Base-by-base conservation (phyloP, 2,888 invertebrate genomes). In the Apocheima hispidaria region DNA sequence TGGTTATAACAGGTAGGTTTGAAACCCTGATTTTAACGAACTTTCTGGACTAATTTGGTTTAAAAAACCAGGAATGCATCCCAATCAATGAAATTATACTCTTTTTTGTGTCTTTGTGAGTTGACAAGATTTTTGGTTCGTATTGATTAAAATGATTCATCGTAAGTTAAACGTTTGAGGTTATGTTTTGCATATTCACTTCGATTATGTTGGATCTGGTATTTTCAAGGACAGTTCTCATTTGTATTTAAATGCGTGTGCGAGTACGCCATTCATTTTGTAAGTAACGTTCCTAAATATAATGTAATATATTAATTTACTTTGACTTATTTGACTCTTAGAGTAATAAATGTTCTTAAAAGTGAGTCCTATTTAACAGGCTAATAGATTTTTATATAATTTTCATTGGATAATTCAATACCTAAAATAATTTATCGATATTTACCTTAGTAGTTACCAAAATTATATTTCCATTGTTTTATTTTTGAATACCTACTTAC, bases 1-100 rank as follows among this genome's bases (percentile, higher is more conserved):
- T 91, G 81, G 88, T 83, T 74, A 79, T 91, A 86, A 81, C 92
- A 92, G 92, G 92, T 92, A 91, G 83, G 71, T 79, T 83, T 74
- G 63, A 41, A 69, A 69, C 70, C 60, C 72, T 46, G 44, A 56
- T 69, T 66, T 73, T 64, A 60, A 60, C 58, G 62, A 63, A 28
- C 54, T 54, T 58, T 52, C 51, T 33, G 43, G 20, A 14, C 14
- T 49, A 12, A 9, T 33, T 12, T 49, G 4, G n/a, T 38, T n/a
- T 1, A 30, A 30, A 41, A 20, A 2, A 38, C 7, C 3, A n/a
- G n/a, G n/a, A 38, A 38, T 20, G 38, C 5, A 41, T 41, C 0
- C 6, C 5, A n/a, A 40, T 36, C 9, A n/a, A 0, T 10, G 1
- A 3, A 20, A 21, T 18, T 6, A 21, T 21, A 41, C 4, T 12